Percentiles rank a stretch among this genome's conserved stretches.
Conservation (phyloP, 2,888 invertebrate genomes). For the Nemapogon koenigi region DNA sequence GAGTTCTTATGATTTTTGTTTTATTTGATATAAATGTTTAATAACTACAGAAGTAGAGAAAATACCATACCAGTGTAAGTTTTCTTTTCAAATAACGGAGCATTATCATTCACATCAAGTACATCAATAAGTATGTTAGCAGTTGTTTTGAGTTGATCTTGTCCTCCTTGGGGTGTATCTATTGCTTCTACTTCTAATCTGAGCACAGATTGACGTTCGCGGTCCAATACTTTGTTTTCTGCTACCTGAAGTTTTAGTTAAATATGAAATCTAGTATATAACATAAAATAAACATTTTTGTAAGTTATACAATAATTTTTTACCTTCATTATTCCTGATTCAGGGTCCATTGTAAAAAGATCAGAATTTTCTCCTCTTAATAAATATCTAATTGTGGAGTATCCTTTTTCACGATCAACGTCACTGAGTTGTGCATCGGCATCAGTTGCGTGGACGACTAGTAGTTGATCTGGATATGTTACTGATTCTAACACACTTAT, state of each 20-base stretch:
- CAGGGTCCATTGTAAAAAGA: constrained; percentile 73
- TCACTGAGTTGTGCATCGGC: constrained; percentile 68
- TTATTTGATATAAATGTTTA: not conserved
- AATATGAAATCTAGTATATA: constrained; percentile 7
- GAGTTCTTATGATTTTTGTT: not conserved
- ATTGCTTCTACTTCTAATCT: constrained; percentile 75
- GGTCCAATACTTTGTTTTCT: constrained; percentile 71
- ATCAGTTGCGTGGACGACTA: constrained; percentile 75
- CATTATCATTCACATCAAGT: constrained; percentile 80
- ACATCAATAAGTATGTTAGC: constrained; percentile 73
- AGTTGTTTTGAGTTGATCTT: constrained; percentile 69
- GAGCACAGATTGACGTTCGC: constrained; percentile 74
- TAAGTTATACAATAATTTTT: constrained; percentile 1
- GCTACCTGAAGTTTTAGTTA: constrained; percentile 46
- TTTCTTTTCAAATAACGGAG: constrained; percentile 70
- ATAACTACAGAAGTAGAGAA: not conserved
- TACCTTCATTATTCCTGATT: constrained; percentile 72
- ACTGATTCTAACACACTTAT: constrained; percentile 75
- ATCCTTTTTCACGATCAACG: constrained; percentile 65
- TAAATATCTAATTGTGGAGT: constrained; percentile 73
- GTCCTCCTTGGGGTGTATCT: constrained; percentile 75
- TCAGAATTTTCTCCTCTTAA: constrained; percentile 77
- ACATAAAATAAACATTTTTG: not conserved
- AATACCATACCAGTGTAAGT: constrained; percentile 57
- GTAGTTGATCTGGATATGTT: constrained; percentile 69